These are phyloP conservation scores for Nansenia antarctica DNA, from an alignment of 2,113 vertebrate genomes.

Conservation along the genomic window DNA sequence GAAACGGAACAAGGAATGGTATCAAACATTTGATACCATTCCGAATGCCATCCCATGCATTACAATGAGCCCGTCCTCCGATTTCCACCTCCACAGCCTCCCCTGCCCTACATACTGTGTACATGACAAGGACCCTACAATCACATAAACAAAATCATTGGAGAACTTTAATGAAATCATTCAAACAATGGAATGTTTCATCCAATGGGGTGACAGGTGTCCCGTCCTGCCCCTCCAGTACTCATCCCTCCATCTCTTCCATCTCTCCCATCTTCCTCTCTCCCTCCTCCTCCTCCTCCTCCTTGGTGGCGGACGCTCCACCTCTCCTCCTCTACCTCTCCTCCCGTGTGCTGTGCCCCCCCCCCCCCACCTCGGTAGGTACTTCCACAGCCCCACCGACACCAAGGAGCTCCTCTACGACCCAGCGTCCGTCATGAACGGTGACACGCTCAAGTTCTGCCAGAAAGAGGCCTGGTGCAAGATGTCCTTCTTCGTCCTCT, in stretches of 20 bases:
- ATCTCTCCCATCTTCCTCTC: constrained; percentile 9
- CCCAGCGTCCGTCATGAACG: constrained; percentile 93
- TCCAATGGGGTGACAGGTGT: constrained; percentile 1
- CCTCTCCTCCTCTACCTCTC: not conserved
- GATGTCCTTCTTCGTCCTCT: constrained; percentile 96
- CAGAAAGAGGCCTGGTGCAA: constrained; percentile 99
- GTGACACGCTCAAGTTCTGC: constrained; percentile 94
- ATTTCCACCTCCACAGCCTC: too few species aligned
- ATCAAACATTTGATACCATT: too few species aligned
- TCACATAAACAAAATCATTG: too few species aligned
- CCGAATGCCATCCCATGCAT: too few species aligned
- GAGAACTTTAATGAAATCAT: not conserved
- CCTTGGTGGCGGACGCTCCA: too few species aligned
- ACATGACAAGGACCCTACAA: too few species aligned
- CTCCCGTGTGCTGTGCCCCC: constrained; percentile 51
- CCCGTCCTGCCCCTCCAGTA: too few species aligned
- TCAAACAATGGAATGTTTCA: not conserved
- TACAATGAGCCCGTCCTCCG: not conserved
- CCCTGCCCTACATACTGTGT: too few species aligned
- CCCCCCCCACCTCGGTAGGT: constrained; percentile 80
- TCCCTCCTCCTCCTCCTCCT: not conserved
- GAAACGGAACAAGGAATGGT: too few species aligned
- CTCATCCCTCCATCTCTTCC: constrained; percentile 34
- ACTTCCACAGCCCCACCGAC: constrained; percentile 95
- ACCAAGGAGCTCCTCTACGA: constrained; percentile 94